Base-by-base conservation (phyloP, 1,140 invertebrate species). In the Bombus haemorrhoidalis region DNA sequence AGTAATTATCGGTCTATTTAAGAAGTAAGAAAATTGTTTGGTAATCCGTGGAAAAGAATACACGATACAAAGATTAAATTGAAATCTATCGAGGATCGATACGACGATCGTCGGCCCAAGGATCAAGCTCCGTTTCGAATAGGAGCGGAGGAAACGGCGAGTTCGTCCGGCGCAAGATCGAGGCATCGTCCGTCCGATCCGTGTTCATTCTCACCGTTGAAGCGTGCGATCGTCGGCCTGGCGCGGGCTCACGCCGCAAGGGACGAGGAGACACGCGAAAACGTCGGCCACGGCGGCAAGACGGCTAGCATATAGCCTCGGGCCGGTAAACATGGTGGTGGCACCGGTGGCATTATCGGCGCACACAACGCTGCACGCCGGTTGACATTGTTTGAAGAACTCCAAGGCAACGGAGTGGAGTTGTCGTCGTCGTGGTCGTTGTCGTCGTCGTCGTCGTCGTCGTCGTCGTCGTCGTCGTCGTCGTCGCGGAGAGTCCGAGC, bases 361-460 rank as follows among this genome's bases (percentile, higher is more conserved):
- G 81, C 78, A 77, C 59, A 83, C 80, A 69, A n/a, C 59, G 73
- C 73, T 37, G 39, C 84, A 66, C 74, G 82, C 53, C 85, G 91
- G 91, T 93, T 91, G 93, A 93, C 92, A 93, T 92, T 93, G 92
- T 93, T 91, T 92, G 90, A 92, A 89, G 93, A 93, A 89, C 84
- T 90, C 89, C n/a, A 77, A 74, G 83, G 87, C 77, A 81, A 28
- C 43, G 25, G 34, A 76, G 73, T 75, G 37, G 53, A 37, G 85
- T 59, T 59, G 83, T 75, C 37, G 81, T 81, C 68, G 47, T 43
- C 68, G 22, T 69, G 0, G 37, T 39, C 34, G 68, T 71, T 1
- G 37, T 71, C 68, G 10, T 71, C 9, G 39, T 41, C 13, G 69
- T 71, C 37, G 88, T 77, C 41, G 81, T 81, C 66, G 47, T 43